phyloP scores from a whole-genome alignment of 2,113 vertebrate species.

The Ondatra zibethicus region DNA sequence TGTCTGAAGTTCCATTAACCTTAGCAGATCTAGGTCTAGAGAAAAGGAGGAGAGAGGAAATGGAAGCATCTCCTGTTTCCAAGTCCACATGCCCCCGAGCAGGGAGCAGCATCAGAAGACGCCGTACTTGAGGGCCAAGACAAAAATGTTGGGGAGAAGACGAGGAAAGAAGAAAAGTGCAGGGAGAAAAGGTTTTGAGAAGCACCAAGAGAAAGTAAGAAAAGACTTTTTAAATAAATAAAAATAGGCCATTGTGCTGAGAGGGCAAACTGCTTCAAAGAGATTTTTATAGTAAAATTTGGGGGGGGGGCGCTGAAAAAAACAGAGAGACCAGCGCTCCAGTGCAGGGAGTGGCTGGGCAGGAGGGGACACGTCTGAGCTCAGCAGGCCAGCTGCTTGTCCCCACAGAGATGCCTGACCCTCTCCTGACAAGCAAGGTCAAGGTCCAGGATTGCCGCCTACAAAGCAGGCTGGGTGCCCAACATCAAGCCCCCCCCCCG shows the following conservation, averaged over 20 bases:
- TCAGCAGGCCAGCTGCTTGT: background rate
- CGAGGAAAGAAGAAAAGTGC: background rate
- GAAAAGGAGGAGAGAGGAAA: background rate
- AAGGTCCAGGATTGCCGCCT: background rate
- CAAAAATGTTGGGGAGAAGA: background rate
- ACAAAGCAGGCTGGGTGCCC: accelerated
- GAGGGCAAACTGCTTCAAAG: background rate
- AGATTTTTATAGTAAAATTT: background rate
- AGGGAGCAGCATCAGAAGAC: background rate
- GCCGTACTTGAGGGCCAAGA: background rate
- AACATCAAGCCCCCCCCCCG: background rate
- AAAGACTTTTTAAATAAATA: background rate
- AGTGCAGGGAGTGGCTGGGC: background rate
- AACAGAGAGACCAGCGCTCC: background rate
- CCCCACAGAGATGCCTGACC: background rate
- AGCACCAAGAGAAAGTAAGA: background rate
- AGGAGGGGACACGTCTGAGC: background rate
- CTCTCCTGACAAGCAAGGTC: background rate
- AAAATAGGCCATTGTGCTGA: background rate
- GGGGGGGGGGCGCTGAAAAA: background rate
- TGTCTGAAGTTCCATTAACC: background rate
- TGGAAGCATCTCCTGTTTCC: background rate
- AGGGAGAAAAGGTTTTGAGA: background rate
- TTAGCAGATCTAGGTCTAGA: background rate
- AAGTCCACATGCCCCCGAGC: background rate